Conservation (phyloP, 2,888 invertebrate genomes). For the Thera obeliscata region DNA sequence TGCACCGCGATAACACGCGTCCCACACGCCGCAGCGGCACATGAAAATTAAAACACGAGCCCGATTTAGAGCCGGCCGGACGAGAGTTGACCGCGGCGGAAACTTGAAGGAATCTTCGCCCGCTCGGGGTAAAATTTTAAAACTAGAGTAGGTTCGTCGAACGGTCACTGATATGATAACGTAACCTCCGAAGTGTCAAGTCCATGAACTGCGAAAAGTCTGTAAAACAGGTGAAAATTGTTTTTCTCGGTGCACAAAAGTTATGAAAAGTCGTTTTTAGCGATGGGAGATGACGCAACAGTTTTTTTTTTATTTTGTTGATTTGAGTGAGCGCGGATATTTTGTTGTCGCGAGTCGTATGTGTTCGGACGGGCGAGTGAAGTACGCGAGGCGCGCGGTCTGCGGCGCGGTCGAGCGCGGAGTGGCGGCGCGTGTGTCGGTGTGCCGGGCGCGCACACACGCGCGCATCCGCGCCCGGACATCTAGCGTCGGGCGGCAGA, state of each 20-base stretch:
- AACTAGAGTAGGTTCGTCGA: conserved; percentile 47
- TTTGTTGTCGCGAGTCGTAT: conserved; percentile 74
- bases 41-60: conserved; percentile 82
- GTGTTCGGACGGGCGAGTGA: conserved; percentile 54
- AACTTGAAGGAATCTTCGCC: conserved; percentile 54
- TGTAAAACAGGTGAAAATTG: conserved; percentile 34
- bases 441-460: conserved; percentile 74
- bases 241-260: conserved; percentile 50
- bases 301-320: conserved; percentile 61
- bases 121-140: conserved; percentile 43
- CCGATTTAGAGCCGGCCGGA: conserved; percentile 80
- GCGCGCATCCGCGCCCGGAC: conserved; percentile 62
- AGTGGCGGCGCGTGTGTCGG: conserved; percentile 74
- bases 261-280: conserved; percentile 46
- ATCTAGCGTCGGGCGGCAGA: conserved; percentile 77
- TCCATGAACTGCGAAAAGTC: conserved; percentile 46
- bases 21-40: conserved; percentile 77
- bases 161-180: conserved; percentile 72
- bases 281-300: conserved; percentile 58
- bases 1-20: conserved; percentile 80
- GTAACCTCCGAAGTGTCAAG: conserved; percentile 52
- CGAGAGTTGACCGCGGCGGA: conserved; percentile 64
- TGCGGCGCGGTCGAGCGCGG: conserved; percentile 82
- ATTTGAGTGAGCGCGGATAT: conserved; percentile 51
- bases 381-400: conserved; percentile 75